Evolutionary conservation across 2,888 invertebrate species (phyloP).

Genomic region (Hecatera dysodea): DNA sequence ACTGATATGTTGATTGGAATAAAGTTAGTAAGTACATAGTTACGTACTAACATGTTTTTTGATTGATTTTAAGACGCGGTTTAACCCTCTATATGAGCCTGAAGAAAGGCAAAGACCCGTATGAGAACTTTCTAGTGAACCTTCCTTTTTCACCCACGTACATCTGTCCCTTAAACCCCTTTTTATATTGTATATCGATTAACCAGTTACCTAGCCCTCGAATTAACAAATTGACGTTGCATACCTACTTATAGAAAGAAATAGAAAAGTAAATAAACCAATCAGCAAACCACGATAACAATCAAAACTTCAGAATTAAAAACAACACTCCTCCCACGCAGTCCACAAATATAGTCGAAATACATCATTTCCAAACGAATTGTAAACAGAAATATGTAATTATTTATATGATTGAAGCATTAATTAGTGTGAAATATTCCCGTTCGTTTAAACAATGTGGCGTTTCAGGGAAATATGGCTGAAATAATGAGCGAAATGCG

Average conservation of each 20-base stretch:
- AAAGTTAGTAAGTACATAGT: conserved; percentile 36
- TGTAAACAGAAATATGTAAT: conserved; percentile 30
- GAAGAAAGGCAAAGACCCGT: background rate
- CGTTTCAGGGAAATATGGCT: conserved; percentile 22
- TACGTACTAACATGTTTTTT: background rate
- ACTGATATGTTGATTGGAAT: conserved; percentile 68
- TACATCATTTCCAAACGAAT: conserved; percentile 9
- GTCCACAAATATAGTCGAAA: background rate
- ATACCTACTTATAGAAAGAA: background rate
- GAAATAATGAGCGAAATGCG: conserved; percentile 2
- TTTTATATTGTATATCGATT: too few relatives aligned
- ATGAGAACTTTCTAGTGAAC: background rate
- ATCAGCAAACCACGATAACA: background rate
- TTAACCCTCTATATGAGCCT: background rate
- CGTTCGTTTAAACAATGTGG: conserved; percentile 12
- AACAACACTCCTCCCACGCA: background rate
- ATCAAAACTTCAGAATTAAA: background rate
- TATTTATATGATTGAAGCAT: conserved; percentile 24
- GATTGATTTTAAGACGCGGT: too few relatives aligned
- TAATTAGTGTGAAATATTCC: conserved; percentile 31
- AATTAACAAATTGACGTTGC: background rate
- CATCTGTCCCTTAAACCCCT: background rate
- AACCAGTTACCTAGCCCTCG: too few relatives aligned
- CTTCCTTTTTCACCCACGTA: too few relatives aligned
- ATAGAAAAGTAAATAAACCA: background rate